Evolutionary conservation across 2,797 vertebrate species (phyloP).

Genomic region (Momotus momota): DNA sequence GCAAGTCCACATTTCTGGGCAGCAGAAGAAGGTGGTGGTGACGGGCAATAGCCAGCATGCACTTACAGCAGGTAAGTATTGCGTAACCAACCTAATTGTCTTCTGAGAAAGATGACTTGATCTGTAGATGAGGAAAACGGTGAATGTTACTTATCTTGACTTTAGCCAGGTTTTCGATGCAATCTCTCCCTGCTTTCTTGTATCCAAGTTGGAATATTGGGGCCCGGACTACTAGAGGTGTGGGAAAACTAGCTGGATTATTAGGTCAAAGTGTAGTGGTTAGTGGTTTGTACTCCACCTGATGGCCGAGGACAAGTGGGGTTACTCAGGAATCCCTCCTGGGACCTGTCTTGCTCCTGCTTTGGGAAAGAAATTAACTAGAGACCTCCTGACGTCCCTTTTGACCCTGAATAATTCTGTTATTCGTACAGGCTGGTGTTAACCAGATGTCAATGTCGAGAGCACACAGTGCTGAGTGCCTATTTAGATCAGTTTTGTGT

Average conservation of each 20-base stretch:
- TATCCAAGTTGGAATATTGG: neutral
- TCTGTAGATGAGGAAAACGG: neutral
- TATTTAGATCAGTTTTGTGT: neutral
- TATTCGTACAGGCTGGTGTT: neutral
- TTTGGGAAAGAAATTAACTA: neutral
- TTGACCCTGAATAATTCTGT: neutral
- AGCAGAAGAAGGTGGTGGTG: neutral
- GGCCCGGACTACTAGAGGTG: neutral
- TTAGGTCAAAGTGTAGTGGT: neutral
- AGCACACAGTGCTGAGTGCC: neutral
- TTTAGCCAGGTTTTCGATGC: neutral
- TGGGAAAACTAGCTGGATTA: neutral
- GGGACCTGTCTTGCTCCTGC: neutral
- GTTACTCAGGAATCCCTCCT: neutral
- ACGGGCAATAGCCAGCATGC: neutral
- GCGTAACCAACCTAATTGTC: neutral
- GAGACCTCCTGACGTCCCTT: neutral
- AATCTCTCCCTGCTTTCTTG: neutral
- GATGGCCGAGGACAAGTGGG: neutral
- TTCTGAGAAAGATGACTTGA: neutral
- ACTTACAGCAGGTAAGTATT: neutral
- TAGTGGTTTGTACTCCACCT: neutral
- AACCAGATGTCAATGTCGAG: neutral
- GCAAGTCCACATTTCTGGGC: neutral
- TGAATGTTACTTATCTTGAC: neutral